phyloP scores from a whole-genome alignment of 2,797 vertebrate genomes.

The Chaenodraco wilsoni region DNA sequence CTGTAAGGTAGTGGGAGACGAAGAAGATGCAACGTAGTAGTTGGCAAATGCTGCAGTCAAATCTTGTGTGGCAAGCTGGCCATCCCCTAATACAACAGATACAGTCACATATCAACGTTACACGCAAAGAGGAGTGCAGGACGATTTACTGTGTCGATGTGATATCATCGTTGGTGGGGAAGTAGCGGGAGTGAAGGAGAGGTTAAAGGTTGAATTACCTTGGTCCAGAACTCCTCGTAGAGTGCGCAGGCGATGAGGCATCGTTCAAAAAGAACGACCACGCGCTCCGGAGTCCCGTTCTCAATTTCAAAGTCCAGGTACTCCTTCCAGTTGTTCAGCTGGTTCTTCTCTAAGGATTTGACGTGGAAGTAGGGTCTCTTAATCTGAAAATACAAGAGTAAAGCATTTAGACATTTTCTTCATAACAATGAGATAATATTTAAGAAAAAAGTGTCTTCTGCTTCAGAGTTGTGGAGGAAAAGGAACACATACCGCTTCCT shows the following conservation, averaged over 20 bases:
- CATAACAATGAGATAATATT: too few relatives aligned
- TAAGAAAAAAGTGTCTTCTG: too few relatives aligned
- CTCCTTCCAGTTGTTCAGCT: constrained; percentile 99
- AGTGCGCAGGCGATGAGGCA: constrained; percentile 99
- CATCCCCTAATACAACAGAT: constrained; percentile 99
- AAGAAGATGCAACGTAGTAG: constrained; percentile 99
- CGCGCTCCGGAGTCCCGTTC: constrained; percentile 95
- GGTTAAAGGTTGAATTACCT: constrained; percentile 85
- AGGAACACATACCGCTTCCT: constrained; percentile 91
- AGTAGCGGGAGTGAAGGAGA: constrained; percentile 64
- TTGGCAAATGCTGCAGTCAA: constrained; percentile 99
- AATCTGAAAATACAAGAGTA: constrained; percentile 83
- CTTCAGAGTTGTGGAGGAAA: not conserved
- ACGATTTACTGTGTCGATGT: constrained; percentile 93
- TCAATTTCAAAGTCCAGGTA: constrained; percentile 99
- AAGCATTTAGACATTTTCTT: constrained; percentile 1
- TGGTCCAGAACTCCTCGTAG: constrained; percentile 99
- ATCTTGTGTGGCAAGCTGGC: constrained; percentile 99
- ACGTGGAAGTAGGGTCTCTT: constrained; percentile 99
- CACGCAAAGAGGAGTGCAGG: constrained; percentile 96
- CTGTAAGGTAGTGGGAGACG: constrained; percentile 99
- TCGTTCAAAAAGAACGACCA: constrained; percentile 97
- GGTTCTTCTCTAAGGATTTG: constrained; percentile 97
- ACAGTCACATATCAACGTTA: constrained; percentile 99
- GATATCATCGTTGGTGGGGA: constrained; percentile 90